Percentiles rank a stretch among this genome's conserved stretches.
Conservation (phyloP, 1,140 invertebrate genomes). For the Drosophila setifemur region DNA sequence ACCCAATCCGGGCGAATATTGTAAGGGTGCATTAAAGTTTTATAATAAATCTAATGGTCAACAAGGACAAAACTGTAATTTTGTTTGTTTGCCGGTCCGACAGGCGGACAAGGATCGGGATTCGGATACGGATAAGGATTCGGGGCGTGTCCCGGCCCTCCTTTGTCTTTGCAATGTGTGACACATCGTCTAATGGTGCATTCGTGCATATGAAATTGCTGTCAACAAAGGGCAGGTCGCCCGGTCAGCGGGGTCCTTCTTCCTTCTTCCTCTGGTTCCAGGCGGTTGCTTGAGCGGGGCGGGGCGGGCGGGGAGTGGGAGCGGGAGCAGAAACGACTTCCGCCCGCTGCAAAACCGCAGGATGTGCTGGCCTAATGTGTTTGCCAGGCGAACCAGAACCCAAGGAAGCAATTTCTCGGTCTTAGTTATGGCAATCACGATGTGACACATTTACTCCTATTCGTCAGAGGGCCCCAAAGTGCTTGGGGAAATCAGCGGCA, state of each 20-base stretch:
- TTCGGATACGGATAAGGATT: background rate
- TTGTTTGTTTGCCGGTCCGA: conserved; percentile 44
- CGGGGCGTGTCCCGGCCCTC: conserved; percentile 7
- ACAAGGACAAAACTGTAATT: conserved; percentile 56
- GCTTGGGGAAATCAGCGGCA: conserved; percentile 73
- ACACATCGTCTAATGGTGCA: conserved; percentile 55
- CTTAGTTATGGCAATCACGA: conserved; percentile 49
- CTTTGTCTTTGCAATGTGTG: conserved; percentile 50
- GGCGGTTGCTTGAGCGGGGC: too few relatives aligned
- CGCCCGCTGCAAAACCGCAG: conserved; percentile 45
- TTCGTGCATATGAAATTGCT: conserved; percentile 75
- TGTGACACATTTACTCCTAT: conserved; percentile 39
- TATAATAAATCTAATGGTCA: conserved; percentile 54
- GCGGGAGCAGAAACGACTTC: conserved; percentile 38
- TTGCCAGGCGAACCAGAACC: conserved; percentile 45
- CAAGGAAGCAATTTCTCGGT: conserved; percentile 19
- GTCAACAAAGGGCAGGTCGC: conserved; percentile 51
- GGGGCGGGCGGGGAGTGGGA: too few relatives aligned
- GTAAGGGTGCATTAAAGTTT: conserved; percentile 34
- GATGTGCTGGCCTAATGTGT: conserved; percentile 71
- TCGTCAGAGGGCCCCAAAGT: conserved; percentile 33
- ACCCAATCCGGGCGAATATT: background rate
- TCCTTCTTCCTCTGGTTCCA: too few relatives aligned
- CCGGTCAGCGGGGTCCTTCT: conserved; percentile 17
- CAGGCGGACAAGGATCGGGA: background rate